These are phyloP conservation scores for Oeneis ivallda DNA, from an alignment of 2,888 invertebrate genomes.

Conservation along the genomic window DNA sequence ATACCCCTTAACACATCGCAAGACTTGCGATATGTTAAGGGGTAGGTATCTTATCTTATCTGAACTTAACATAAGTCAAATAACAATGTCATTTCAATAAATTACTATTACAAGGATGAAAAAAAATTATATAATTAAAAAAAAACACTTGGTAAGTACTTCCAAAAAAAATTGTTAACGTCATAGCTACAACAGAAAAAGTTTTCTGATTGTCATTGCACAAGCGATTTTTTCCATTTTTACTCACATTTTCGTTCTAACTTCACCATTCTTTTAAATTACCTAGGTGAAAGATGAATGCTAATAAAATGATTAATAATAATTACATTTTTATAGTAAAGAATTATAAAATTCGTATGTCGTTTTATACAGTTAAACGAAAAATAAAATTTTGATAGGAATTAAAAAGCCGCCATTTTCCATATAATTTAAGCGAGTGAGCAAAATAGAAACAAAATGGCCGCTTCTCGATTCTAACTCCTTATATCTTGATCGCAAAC, in stretches of 20 bases:
- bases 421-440: too few relatives aligned
- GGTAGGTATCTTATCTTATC: background rate
- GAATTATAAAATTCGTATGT: slow-evolving; percentile 4
- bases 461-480: too few relatives aligned
- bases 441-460: too few relatives aligned
- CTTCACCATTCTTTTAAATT: background rate
- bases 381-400: too few relatives aligned
- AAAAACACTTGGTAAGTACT: background rate
- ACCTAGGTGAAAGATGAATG: background rate
- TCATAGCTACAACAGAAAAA: background rate
- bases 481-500: too few relatives aligned
- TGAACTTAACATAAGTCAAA: slow-evolving; percentile 11
- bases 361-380: background rate
- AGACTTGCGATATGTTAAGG: background rate
- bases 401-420: too few relatives aligned
- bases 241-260: background rate
- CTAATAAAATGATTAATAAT: background rate
- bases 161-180: background rate
- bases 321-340: slow-evolving; percentile 14
- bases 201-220: background rate
- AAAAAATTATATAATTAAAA: background rate
- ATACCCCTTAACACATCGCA: too few relatives aligned
- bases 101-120: background rate
- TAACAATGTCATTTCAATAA: background rate
- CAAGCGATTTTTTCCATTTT: background rate